Conservation (phyloP, 2,888 invertebrate species). For the Megamerina dolium region DNA sequence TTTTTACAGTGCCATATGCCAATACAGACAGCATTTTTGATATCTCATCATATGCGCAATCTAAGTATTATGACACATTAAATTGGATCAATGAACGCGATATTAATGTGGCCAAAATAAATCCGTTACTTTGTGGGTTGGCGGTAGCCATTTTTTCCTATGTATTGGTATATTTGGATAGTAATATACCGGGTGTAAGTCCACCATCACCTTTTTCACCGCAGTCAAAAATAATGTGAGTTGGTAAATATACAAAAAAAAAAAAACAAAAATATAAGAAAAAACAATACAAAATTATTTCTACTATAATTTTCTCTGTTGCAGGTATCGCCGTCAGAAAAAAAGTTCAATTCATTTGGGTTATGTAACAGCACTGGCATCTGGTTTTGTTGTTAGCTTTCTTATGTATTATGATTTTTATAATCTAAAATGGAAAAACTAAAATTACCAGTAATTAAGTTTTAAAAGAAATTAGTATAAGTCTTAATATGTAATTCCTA, state of each 20-base stretch:
- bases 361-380: conserved; percentile 50
- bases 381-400: conserved; percentile 50
- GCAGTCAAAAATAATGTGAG: conserved; percentile 49
- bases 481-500: too few species aligned
- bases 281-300: neutral
- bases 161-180: conserved; percentile 58
- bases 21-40: conserved; percentile 27
- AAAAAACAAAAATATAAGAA: too few species aligned
- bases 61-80: conserved; percentile 26
- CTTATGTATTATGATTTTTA: conserved; percentile 43
- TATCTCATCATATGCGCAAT: conserved; percentile 28
- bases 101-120: conserved; percentile 23
- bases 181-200: conserved; percentile 55
- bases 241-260: too few species aligned
- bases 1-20: conserved; percentile 33
- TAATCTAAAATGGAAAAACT: too few species aligned
- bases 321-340: conserved; percentile 38
- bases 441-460: too few species aligned
- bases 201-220: conserved; percentile 58
- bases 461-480: too few species aligned
- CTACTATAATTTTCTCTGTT: conserved; percentile 1
- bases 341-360: conserved; percentile 47
- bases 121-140: conserved; percentile 49
- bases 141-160: conserved; percentile 54
- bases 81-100: conserved; percentile 29